Evolutionary conservation across 2,113 vertebrate species (phyloP).

Genomic region (Zapus hudsonius): DNA sequence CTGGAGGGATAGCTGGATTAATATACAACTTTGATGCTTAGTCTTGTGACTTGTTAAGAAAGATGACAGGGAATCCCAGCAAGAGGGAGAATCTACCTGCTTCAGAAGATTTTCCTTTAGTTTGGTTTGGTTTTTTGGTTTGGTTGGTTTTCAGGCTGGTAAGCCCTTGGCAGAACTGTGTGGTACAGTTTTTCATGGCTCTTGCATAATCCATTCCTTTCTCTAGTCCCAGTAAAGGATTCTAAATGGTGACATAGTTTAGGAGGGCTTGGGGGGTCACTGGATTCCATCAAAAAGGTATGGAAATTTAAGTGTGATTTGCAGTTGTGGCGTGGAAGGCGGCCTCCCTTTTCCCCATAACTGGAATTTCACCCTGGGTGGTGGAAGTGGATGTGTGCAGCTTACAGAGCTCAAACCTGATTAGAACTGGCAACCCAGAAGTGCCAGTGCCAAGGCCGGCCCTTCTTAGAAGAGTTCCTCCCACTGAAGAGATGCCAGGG

Average conservation of each 20-base stretch:
- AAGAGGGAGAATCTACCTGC: not conserved
- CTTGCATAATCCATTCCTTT: not conserved
- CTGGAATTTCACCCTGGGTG: not conserved
- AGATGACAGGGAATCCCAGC: not conserved
- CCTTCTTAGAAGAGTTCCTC: not conserved
- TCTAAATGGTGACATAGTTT: conserved; percentile 1
- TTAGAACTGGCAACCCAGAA: not conserved
- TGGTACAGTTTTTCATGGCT: not conserved
- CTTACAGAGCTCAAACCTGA: not conserved
- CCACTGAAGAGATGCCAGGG: not conserved
- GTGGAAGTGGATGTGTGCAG: rapidly evolving
- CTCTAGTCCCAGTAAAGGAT: not conserved
- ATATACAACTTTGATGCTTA: not conserved
- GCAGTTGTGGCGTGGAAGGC: not conserved
- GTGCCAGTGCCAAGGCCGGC: not conserved
- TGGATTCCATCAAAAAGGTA: not conserved
- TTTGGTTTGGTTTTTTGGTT: not conserved
- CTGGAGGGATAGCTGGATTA: not conserved
- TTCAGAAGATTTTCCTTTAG: not conserved
- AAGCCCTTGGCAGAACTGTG: not conserved
- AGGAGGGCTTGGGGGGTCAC: not conserved
- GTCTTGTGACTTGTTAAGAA: not conserved
- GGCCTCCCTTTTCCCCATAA: rapidly evolving
- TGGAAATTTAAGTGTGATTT: not conserved
- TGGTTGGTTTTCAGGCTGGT: not conserved